These are phyloP conservation scores for Alethe diademata DNA, from an alignment of 2,113 vertebrate species.

Conservation along the genomic window DNA sequence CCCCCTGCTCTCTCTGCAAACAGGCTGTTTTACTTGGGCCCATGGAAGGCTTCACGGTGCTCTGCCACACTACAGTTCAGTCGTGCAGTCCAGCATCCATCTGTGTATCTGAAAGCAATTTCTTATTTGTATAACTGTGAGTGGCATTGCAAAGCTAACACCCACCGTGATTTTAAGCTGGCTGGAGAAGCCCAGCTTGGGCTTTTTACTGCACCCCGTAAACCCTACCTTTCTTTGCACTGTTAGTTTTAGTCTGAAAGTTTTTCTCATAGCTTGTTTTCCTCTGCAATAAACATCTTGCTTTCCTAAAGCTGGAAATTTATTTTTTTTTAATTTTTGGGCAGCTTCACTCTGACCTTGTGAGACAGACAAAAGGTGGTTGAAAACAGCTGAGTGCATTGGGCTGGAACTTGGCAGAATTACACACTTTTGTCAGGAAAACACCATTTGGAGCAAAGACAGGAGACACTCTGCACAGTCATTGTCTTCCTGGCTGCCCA, in stretches of 20 bases:
- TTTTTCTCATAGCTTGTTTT: not conserved
- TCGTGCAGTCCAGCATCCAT: accelerated
- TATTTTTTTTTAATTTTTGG: not conserved
- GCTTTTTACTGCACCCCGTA: not conserved
- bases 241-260: not conserved
- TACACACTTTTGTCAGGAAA: not conserved
- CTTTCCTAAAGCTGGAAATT: not conserved
- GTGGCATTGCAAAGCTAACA: not conserved
- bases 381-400: not conserved
- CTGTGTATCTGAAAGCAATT: not conserved
- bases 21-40: not conserved
- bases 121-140: not conserved
- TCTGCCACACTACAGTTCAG: not conserved
- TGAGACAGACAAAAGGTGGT: not conserved
- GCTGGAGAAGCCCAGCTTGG: not conserved
- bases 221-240: not conserved
- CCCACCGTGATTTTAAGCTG: accelerated
- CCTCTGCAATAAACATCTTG: not conserved
- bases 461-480: not conserved
- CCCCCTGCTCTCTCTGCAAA: not conserved
- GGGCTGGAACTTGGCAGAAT: not conserved
- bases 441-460: not conserved
- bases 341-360: not conserved
- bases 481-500: not conserved
- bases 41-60: accelerated